Evolutionary conservation across 2,888 invertebrate genomes (phyloP).

Genomic region (Mylabris sibirica): DNA sequence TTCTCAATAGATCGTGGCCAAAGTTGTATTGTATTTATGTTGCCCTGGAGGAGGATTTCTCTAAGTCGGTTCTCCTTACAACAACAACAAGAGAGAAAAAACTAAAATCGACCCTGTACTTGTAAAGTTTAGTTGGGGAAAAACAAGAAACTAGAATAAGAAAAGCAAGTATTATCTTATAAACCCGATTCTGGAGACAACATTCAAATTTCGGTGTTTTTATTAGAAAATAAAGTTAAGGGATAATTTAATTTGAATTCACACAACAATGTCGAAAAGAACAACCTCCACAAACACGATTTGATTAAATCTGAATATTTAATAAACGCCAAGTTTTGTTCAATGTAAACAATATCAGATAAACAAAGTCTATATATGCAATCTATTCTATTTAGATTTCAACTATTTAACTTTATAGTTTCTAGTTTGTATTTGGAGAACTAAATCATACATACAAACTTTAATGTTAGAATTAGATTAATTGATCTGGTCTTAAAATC

Average conservation of each 20-base stretch:
- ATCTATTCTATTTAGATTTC: background rate
- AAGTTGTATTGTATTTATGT: background rate
- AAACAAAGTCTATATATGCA: background rate
- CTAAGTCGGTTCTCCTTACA: background rate
- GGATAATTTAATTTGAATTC: background rate
- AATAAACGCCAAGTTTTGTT: slow-evolving; percentile 1
- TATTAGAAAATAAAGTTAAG: background rate
- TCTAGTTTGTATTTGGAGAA: background rate
- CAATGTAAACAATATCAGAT: background rate
- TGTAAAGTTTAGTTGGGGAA: too few relatives aligned
- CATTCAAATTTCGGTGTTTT: background rate
- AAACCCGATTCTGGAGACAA: background rate
- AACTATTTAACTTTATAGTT: background rate
- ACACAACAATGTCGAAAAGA: background rate
- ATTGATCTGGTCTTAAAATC: background rate
- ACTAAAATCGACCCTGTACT: too few relatives aligned
- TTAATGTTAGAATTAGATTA: background rate
- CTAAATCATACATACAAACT: background rate
- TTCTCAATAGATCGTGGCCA: too few relatives aligned
- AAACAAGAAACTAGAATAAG: background rate
- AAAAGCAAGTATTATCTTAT: too few relatives aligned
- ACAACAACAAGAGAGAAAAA: background rate
- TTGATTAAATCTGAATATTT: background rate
- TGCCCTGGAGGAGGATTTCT: too few relatives aligned
- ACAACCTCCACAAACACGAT: background rate